phyloP scores from a whole-genome alignment of 2,113 vertebrate genomes.

The Atlantisia rogersi region DNA sequence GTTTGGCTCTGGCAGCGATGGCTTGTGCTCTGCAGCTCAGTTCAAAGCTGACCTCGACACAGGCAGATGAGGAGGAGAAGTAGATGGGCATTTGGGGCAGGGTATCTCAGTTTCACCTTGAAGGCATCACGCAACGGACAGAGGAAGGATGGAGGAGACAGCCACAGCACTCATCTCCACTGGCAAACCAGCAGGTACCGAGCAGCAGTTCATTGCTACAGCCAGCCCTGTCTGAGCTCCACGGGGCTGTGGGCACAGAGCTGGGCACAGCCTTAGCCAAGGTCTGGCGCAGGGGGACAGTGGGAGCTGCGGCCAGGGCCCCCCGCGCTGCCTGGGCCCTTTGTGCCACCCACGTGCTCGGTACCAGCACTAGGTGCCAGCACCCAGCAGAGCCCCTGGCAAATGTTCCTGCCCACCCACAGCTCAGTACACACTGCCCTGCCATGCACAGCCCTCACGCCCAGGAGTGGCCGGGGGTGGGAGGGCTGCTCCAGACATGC shows the following conservation, averaged over 20 bases:
- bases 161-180: fast-evolving
- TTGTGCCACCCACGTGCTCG: not conserved
- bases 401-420: not conserved
- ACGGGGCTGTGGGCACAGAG: not conserved
- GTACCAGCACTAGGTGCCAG: not conserved
- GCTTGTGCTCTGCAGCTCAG: not conserved
- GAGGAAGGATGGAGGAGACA: not conserved
- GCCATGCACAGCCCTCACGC: not conserved
- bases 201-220: fast-evolving
- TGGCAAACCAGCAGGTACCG: not conserved
- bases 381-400: fast-evolving
- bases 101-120: not conserved
- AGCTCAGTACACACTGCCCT: not conserved
- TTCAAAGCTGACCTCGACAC: fast-evolving
- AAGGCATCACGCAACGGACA: fast-evolving
- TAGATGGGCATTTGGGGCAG: fast-evolving
- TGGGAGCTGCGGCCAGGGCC: not conserved
- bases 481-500: not conserved
- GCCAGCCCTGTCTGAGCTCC: not conserved
- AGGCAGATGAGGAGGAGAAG: fast-evolving
- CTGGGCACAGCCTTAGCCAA: not conserved
- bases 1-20: not conserved
- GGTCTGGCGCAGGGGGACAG: fast-evolving
- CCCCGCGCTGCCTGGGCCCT: fast-evolving
- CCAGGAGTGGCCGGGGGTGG: not conserved